Evolutionary conservation across 2,113 vertebrate genomes (phyloP), one percentile per base, ranked within the genome.

Genomic region (Plestiodon gilberti): DNA sequence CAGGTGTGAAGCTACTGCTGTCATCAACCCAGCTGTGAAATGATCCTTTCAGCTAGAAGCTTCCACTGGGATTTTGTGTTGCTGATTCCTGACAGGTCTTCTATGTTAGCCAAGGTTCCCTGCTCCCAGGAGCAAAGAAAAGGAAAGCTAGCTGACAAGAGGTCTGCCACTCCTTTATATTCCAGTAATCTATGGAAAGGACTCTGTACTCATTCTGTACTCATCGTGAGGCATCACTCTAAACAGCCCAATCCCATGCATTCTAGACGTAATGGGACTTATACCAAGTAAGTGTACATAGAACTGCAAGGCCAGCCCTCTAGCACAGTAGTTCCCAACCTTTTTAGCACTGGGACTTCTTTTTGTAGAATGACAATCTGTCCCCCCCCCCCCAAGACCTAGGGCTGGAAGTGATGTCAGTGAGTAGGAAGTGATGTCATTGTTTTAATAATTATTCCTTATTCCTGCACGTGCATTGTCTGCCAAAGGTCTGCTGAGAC

Each of bases 21-120:
- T 86, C 78, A 23, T 0, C 90, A 91, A 71, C 84, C 78, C 70
- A 67, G 81, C 79, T 87, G 70, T 85, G 91, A 82, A 90, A 61
- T 61, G 74, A 71, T 77, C 83, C 81, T 89, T 92, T 93, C 85
- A 89, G 90, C 86, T 92, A 84, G 84, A 88, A 92, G 78, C 69
- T 78, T 93, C 87, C 78, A 59, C 70, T 90, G 62, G 62, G 28
- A 82, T 84, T 85, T 87, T n/a, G 52, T 86, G 52, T 85, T 91
- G 89, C 89, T 91, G 84, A 67, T 70, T 94, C 64, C 77, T 93
- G 90, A 89, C 92, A 91, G 62, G 82, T 87, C 89, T 88, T 65
- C 77, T 67, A 14, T 55, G 79, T 89, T 86, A 6, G 69, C 78
- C 85, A 81, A 80, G 77, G 88, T 92, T 91, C 81, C 65, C 71